Percentiles rank a stretch among this genome's conserved stretches.
Evolutionary conservation across 2,888 invertebrate genomes (phyloP).

Genomic region (Andrena camellia): DNA sequence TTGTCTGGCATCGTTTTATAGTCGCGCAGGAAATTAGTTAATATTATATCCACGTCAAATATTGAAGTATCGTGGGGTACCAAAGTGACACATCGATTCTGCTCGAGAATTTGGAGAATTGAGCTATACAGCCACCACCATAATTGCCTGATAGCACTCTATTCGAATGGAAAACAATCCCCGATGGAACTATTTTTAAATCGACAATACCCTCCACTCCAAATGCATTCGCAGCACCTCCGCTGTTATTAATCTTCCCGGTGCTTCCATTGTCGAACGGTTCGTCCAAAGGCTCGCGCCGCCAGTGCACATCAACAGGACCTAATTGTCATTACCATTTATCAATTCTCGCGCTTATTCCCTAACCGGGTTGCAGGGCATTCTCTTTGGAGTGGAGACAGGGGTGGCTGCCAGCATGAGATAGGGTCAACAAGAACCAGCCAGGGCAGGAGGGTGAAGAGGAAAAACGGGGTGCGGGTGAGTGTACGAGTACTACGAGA

Average conservation of each 20-base stretch:
- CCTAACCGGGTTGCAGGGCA: slow-evolving; percentile 12
- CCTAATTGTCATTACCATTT: slow-evolving; percentile 33
- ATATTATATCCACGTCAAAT: background rate
- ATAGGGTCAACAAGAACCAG: slow-evolving; percentile 56
- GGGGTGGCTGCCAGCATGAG: slow-evolving; percentile 51
- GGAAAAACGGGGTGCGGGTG: slow-evolving; percentile 29
- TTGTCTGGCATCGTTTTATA: slow-evolving; percentile 6
- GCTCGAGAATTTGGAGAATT: too few relatives aligned
- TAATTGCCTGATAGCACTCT: background rate
- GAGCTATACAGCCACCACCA: too few relatives aligned
- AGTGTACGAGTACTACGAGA: slow-evolving; percentile 40
- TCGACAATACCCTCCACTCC: background rate
- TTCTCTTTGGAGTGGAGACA: slow-evolving; percentile 40
- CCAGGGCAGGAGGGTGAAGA: slow-evolving; percentile 16
- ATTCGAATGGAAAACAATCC: background rate
- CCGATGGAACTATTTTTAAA: too few relatives aligned
- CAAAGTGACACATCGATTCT: background rate
- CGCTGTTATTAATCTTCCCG: background rate
- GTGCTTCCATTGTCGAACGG: background rate
- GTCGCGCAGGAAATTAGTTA: slow-evolving; percentile 23
- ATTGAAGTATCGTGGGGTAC: too few relatives aligned
- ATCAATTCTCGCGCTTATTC: slow-evolving; percentile 40
- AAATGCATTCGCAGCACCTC: background rate
- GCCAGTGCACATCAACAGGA: background rate
- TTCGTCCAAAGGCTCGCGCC: background rate